These are phyloP conservation scores for Nematostella vectensis DNA, from an alignment of 92 coral and sea anemone genomes.

Conservation along the genomic window DNA sequence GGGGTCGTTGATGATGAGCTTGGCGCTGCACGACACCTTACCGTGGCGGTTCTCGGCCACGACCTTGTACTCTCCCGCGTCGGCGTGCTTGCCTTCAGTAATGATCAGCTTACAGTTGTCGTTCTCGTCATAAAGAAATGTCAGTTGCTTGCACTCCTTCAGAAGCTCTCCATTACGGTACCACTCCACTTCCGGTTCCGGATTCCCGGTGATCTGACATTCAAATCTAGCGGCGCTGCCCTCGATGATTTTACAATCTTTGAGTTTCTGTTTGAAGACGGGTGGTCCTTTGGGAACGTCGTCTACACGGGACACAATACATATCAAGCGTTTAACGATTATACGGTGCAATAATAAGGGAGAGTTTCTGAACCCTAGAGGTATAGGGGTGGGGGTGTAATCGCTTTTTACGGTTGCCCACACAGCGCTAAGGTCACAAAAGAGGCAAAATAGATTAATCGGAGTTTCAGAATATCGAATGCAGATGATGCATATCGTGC, in stretches of 20 bases:
- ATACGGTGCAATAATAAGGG: too few relatives aligned
- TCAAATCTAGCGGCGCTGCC: constrained; percentile 98
- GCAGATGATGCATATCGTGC: too few relatives aligned
- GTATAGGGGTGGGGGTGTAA: too few relatives aligned
- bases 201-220: constrained; percentile 85
- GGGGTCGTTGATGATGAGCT: constrained; percentile 58
- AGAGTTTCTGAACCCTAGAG: too few relatives aligned
- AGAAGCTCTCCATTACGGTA: constrained; percentile 75
- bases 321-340: too few relatives aligned
- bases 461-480: too few relatives aligned
- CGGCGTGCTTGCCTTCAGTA: constrained; percentile 84
- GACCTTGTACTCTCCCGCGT: constrained; percentile 94
- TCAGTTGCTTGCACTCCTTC: constrained; percentile 89
- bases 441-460: too few relatives aligned
- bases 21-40: constrained; percentile 76
- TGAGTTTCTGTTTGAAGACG: constrained; percentile 67
- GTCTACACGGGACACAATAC: constrained; percentile 81
- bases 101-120: constrained; percentile 91
- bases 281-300: constrained; percentile 97
- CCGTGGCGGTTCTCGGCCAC: constrained; percentile 84
- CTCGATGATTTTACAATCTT: constrained; percentile 86
- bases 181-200: constrained; percentile 96
- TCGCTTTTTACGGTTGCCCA: too few relatives aligned
- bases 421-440: too few relatives aligned
- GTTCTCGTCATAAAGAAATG: constrained; percentile 87